phyloP scores from a whole-genome alignment of 1,140 invertebrate species.

The Harpegnathos saltator region DNA sequence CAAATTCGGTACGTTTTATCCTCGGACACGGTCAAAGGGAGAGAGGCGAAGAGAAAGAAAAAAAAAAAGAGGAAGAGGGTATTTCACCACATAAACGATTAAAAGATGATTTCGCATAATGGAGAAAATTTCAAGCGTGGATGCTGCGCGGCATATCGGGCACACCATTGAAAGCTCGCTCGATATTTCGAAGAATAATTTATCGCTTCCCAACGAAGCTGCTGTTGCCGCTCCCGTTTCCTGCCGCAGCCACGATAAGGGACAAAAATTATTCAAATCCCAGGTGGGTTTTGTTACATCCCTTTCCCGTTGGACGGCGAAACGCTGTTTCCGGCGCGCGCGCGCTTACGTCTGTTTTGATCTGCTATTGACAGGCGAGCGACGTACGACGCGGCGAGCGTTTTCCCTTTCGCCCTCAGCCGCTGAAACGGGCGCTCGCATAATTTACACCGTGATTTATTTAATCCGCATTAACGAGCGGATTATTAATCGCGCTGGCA shows the following conservation, averaged over 20 bases:
- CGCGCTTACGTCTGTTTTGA: conserved; percentile 3
- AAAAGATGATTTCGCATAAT: conserved; percentile 18
- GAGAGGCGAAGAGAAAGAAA: too few relatives aligned
- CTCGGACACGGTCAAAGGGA: too few relatives aligned
- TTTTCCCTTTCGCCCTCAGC: background rate
- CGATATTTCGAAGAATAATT: conserved; percentile 70
- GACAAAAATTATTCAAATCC: conserved; percentile 74
- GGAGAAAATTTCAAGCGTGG: background rate
- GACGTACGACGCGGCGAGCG: background rate
- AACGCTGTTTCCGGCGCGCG: background rate
- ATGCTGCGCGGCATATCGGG: background rate
- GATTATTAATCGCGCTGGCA: conserved; percentile 47
- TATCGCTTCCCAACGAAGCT: conserved; percentile 62
- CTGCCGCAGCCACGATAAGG: conserved; percentile 55
- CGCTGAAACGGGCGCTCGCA: background rate
- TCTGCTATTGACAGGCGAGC: background rate
- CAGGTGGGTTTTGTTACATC: conserved; percentile 51
- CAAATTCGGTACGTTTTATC: background rate
- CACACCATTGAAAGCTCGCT: conserved; percentile 48
- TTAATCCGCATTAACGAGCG: conserved; percentile 35
- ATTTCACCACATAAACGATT: conserved; percentile 16
- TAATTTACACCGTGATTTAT: conserved; percentile 50
- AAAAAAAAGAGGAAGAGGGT: background rate
- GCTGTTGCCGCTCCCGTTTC: conserved; percentile 39
- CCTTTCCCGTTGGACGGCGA: background rate